Evolutionary conservation across 2,113 vertebrate species (phyloP).

Genomic region (Canis aureus): DNA sequence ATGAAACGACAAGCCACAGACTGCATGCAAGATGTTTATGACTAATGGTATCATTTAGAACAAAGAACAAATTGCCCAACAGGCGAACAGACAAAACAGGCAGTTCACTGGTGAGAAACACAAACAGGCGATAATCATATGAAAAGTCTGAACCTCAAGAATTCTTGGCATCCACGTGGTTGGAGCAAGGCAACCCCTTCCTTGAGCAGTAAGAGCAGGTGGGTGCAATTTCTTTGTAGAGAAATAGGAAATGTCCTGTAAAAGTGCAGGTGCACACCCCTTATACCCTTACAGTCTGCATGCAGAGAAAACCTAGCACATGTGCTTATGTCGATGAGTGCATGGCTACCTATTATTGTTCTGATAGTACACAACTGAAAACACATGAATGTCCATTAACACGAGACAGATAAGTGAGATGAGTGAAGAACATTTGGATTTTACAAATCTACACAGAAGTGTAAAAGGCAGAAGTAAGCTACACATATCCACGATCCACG

Average conservation of each 20-base stretch:
- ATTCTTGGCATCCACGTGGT: not conserved
- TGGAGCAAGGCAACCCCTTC: not conserved
- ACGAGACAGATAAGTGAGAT: not conserved
- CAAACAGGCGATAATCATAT: not conserved
- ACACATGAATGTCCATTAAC: not conserved
- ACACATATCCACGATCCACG: no score
- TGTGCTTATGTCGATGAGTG: fast-evolving
- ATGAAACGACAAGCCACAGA: not conserved
- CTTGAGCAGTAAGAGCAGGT: fast-evolving
- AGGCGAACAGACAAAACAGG: not conserved
- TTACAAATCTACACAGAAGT: not conserved
- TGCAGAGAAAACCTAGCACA: not conserved
- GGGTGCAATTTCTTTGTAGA: not conserved
- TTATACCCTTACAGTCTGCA: no score
- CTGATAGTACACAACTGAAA: not conserved
- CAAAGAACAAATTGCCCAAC: not conserved
- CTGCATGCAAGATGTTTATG: not conserved
- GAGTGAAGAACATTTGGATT: not conserved
- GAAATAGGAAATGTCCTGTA: not conserved
- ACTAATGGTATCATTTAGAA: not conserved
- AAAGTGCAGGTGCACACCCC: not conserved
- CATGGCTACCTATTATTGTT: no score
- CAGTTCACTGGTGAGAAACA: not conserved
- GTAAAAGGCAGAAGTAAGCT: not conserved
- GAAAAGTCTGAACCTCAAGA: not conserved